Base-by-base conservation (phyloP, 2,888 invertebrate species). In the Orthosia cruda region DNA sequence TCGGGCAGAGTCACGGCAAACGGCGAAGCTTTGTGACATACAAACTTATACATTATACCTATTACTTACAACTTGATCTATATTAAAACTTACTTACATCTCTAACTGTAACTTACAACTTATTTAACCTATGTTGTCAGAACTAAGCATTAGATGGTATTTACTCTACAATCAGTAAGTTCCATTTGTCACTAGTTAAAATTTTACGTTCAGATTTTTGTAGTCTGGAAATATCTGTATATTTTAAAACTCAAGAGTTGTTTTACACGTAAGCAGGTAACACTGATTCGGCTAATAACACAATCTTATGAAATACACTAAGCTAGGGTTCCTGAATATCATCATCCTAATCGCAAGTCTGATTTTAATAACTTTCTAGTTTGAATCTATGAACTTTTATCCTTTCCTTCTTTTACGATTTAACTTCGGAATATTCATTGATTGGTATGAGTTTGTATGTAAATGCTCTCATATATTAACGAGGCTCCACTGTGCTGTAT, bases 371-470 rank as follows among this genome's bases (percentile, higher is more conserved):
- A 59, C 54, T 68, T 50, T 26, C 45, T 74, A 54, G 58, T 63
- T 55, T 49, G 20, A 50, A 49, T 65, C 40, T 9, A 9, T 40
- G 40, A 40, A 40, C 40, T 40, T 40, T 40, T 9, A 40, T 9
- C 40, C 40, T 40, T 40, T 40, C 40, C 40, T 40, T 40, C 40
- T 40, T 40, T 40, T 40, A 40, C 9, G 40, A 40, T 15, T 65
- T n/a, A 45, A 13, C 12, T 52, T 40, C 16, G 18, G n/a, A 11
- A 16, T 18, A 16, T 49, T 20, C 47, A 62, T 63, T 40, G 32
- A 40, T 63, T 40, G 84, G 82, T 82, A 74, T 82, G 71, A 84
- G 86, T 80, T 75, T 80, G 74, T 80, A 61, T 80, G 80, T 71
- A 50, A 52, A 26, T 13, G 47, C n/a, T 54, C 7, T 72, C 63